These are phyloP conservation scores for Enteromius viviparus DNA, from an alignment of 2,797 vertebrate genomes.

Conservation along the genomic window DNA sequence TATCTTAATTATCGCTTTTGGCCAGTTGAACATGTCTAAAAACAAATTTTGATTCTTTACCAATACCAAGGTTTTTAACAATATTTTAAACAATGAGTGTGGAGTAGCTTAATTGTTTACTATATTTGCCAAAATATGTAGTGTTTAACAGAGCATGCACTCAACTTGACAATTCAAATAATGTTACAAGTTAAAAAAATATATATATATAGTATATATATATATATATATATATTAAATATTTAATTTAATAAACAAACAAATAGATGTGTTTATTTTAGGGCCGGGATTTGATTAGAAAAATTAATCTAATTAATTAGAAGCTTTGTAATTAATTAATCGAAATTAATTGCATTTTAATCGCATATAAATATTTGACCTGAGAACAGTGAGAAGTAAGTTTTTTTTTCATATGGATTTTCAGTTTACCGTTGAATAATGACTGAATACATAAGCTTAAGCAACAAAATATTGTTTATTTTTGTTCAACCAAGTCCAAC, in stretches of 20 bases:
- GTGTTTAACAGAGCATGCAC: not conserved
- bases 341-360: too few relatives aligned
- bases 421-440: too few relatives aligned
- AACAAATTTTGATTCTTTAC: not conserved
- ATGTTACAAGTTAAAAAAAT: not conserved
- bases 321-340: too few relatives aligned
- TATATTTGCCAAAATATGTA: not conserved
- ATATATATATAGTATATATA: not conserved
- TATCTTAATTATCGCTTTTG: not conserved
- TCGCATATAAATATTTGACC: too few relatives aligned
- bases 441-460: too few relatives aligned
- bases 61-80: not conserved
- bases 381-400: too few relatives aligned
- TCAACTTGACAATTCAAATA: not conserved
- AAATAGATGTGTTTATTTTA: not conserved
- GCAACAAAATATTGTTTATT: too few relatives aligned
- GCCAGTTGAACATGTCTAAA: not conserved
- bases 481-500: too few relatives aligned
- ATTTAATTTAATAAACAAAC: not conserved
- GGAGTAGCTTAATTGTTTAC: not conserved
- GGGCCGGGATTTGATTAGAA: too few relatives aligned
- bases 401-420: too few relatives aligned
- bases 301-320: too few relatives aligned
- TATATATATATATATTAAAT: not conserved
- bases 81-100: not conserved